These are phyloP conservation scores for Chymomyza costata DNA, from an alignment of 1,140 invertebrate genomes.

Conservation along the genomic window DNA sequence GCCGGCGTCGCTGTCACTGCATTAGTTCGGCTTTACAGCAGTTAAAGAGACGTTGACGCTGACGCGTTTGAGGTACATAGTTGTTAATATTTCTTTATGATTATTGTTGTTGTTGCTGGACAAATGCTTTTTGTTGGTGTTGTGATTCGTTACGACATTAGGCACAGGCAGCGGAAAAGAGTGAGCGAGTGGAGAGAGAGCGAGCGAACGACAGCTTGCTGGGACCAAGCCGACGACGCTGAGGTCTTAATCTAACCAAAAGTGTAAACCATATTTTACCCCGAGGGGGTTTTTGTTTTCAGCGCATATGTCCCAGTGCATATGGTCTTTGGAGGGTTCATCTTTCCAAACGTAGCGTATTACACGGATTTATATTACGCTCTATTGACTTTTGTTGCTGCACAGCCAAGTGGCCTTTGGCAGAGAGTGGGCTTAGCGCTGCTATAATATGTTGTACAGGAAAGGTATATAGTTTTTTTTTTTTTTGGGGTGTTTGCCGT, in stretches of 20 bases:
- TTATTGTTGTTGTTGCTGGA: conserved; percentile 28
- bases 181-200: neutral
- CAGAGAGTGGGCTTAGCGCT: conserved; percentile 44
- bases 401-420: conserved; percentile 53
- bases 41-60: conserved; percentile 55
- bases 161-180: conserved; percentile 18
- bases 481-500: conserved; percentile 64
- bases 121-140: conserved; percentile 74
- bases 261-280: conserved; percentile 47
- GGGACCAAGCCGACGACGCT: conserved; percentile 39
- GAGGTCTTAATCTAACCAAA: conserved; percentile 74
- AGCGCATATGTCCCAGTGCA: conserved; percentile 37
- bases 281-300: conserved; percentile 48
- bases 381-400: conserved; percentile 70
- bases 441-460: no score
- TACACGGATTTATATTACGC: conserved; percentile 73
- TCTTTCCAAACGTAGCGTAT: conserved; percentile 25
- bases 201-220: conserved; percentile 15
- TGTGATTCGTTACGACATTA: conserved; percentile 71
- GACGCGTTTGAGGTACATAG: conserved; percentile 22
- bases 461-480: no score
- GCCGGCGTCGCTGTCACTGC: conserved; percentile 8
- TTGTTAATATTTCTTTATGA: conserved; percentile 60
- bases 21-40: conserved; percentile 62
- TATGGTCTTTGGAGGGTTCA: conserved; percentile 38